Base-by-base conservation (phyloP, 2,888 invertebrate species). In the Agrotis ipsilon region DNA sequence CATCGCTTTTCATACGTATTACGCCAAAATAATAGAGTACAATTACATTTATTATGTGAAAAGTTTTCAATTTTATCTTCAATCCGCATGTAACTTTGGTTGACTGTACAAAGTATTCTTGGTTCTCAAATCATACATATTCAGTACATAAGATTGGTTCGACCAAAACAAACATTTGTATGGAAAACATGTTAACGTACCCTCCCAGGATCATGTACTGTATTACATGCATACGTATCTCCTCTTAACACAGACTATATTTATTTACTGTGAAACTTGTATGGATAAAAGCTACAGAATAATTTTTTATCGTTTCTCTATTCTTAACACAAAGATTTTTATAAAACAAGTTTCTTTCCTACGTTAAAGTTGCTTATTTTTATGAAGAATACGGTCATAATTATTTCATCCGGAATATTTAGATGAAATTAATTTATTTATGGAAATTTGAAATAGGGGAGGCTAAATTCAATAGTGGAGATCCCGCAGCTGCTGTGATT, bases 91-190 rank as follows among this genome's bases (percentile, higher is more conserved):
- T n/a, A n/a, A 13, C 0, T 54, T 21, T 48, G 13, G 54, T 71
- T 55, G 43, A 43, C 48, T 48, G 48, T 72, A 55, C 66, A 9
- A 21, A 13, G 16, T 21, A 46, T 18, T 48, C 74, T 14, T 54
- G 52, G 45, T 45, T 27, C 32, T 68, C 55, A 49, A 55, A 64
- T 19, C 24, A 32, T 32, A 62, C 61, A 68, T 80, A 70, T 80
- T 74, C 78, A 67, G 46, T 24, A 65, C 57, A 64, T 45, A 55
- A 58, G 51, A 64, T 57, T 49, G 49, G 54, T 32, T 60, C 60
- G 27, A 49, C 57, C 57, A 49, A 80, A 74, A 68, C 64, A 55
- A 78, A 75, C 68, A 68, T 76, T 75, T 63, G 64, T 75, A 60
- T 68, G 74, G 66, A 59, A 78, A 79, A 64, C 75, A 64, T 65